Evolutionary conservation across 1,140 invertebrate species (phyloP), one percentile per base, ranked within the genome.

Genomic region (Araneus ventricosus): DNA sequence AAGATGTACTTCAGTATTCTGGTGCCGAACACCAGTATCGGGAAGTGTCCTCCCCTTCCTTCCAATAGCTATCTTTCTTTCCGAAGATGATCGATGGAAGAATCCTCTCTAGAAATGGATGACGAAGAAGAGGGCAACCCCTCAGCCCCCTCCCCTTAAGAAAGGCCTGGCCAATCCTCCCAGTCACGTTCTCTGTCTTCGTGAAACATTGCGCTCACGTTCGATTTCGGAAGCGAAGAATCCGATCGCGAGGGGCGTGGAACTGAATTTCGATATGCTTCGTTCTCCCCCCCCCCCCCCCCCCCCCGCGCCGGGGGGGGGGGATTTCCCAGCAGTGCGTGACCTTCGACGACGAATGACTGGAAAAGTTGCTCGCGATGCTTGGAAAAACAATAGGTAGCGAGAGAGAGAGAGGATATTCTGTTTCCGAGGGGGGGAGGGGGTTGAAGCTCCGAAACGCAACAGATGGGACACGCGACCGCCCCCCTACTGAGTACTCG

Each of bases 381-480:
- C 70, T 80, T 90, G 52, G 52, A 90, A 90, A 90, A 90, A 90
- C 88, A 90, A 90, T 82, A 89, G 88, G 52, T 86, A 45, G 27
- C 34, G 34, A 86, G 57, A 52, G 17, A 34, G 24, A 45, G 34
- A 82, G 30, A 37, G 37, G 88, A 39, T 59, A 52, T 52, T 63
- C 59, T 79, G 37, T 89, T 89, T 52, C 27, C 63, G 8, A 27
- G n/a, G n/a, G 59, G 45, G 27, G 24, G 45, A 20, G 88, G 57
- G 52, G 22, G 57, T n/a, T 79, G 75, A 86, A 45, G 61, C 22
- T 39, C 8, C 39, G 88, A 80, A 85, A 85, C 61, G 90, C 90
- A 92, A 92, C 90, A 92, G 90, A 92, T 92, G 90, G 90, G 90
- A 92, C 90, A 92, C 90, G 90, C 90, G 90, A 92, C 90, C 61